Evolutionary conservation across 2,888 invertebrate genomes (phyloP).

Genomic region (Athalia circularis): DNA sequence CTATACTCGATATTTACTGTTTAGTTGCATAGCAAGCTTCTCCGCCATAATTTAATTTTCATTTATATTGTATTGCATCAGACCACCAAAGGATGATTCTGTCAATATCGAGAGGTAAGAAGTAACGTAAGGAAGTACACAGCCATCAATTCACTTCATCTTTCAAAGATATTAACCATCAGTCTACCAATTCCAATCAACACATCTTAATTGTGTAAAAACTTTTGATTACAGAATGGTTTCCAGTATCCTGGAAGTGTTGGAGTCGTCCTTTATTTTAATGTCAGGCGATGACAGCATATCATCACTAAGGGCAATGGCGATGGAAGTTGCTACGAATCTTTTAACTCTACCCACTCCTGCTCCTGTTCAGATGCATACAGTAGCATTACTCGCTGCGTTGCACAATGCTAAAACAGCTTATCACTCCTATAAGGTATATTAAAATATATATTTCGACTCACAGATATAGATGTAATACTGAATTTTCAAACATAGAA

Average conservation of each 20-base stretch:
- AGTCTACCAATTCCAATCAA: conserved; percentile 38
- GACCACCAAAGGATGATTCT: conserved; percentile 69
- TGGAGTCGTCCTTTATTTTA: conserved; percentile 83
- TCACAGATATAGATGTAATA: background rate
- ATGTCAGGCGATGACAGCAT: conserved; percentile 75
- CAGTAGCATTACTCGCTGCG: conserved; percentile 89
- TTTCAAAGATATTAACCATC: background rate
- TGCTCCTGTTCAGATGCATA: conserved; percentile 83
- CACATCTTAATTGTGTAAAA: conserved; percentile 41
- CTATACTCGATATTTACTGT: conserved; percentile 33
- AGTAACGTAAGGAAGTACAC: conserved; percentile 45
- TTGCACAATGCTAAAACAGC: conserved; percentile 83
- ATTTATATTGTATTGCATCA: conserved; percentile 64
- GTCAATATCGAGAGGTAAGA: conserved; percentile 72
- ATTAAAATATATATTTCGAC: conserved; percentile 29
- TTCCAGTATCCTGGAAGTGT: conserved; percentile 82
- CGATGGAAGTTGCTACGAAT: conserved; percentile 81
- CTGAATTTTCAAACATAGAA: no score
- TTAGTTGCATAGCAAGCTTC: conserved; percentile 36
- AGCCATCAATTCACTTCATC: background rate
- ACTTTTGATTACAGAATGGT: conserved; percentile 76
- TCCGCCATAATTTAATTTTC: conserved; percentile 45
- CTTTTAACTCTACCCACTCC: conserved; percentile 84
- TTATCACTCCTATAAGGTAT: conserved; percentile 92
- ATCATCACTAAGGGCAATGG: conserved; percentile 75